Base-by-base conservation (phyloP, 2,113 vertebrate genomes). In the Hydrochoerus hydrochaeris region DNA sequence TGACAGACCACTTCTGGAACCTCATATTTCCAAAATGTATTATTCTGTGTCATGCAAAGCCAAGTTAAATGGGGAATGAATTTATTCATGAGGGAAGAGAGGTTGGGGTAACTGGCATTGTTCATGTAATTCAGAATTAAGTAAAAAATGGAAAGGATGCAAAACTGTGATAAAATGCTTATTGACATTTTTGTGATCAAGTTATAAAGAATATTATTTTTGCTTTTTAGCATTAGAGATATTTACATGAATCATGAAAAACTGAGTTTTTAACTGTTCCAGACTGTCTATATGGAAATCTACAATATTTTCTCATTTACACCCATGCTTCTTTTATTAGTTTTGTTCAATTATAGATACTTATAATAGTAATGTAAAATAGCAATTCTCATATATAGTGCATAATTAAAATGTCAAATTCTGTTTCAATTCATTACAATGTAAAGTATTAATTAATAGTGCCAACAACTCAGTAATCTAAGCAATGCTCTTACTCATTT, bases 1-100 rank as follows among this genome's bases (percentile, higher is more conserved):
- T 93, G 96, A 12, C 94, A 83, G 96, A 94, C 92, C 75, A 98
- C n/a, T 77, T 96, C 97, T 60, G 85, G 91, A 97, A 97, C 93
- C 16, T 97, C 84, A 46, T 69, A 71, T 32, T 97, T 97, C 96
- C n/a, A 85, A 82, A 96, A 90, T 83, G n/a, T 75, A 90, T 93
- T 95, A 77, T 86, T 63, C 46, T 97, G 9, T 84, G 71, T 83
- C 95, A 52, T 85, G 90, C 14, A 82, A 97, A 97, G 38, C 46
- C 75, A 94, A 97, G 83, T 96, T 97, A 93, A 97, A 95, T 85
- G 94, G 73, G 0, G 22, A 95, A 96, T 94, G 0, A 41, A 98
- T 97, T 83, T 97, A 92, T 97, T 95, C 94, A 96, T 93, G 71
- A 96, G 35, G 26, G 35, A 67, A 94, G 85, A 93, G n/a, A 92